These are phyloP conservation scores for Actinopyga echinites DNA, from an alignment of 53 echinoderm and acorn worm genomes.

Conservation along the genomic window DNA sequence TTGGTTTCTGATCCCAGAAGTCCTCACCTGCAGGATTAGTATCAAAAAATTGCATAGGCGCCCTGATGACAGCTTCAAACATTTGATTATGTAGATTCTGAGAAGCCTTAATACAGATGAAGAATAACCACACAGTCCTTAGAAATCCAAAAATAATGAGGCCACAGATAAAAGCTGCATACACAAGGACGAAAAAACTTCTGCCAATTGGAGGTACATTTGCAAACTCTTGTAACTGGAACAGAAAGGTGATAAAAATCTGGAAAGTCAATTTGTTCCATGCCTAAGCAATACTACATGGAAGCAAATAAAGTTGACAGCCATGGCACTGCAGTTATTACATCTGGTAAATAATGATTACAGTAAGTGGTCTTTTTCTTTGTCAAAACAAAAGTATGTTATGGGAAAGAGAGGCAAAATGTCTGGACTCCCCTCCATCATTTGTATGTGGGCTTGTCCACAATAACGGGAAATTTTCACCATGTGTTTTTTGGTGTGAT, in stretches of 20 bases:
- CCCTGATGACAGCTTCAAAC: constrained; percentile 63
- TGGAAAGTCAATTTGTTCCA: not conserved
- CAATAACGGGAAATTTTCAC: no score
- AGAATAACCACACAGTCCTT: constrained; percentile 57
- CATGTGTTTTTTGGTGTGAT: no score
- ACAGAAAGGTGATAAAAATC: not conserved
- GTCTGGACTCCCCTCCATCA: no score
- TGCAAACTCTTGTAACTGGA: constrained; percentile 42
- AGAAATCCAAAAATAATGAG: constrained; percentile 51
- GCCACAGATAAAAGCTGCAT: constrained; percentile 37
- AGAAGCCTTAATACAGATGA: constrained; percentile 51
- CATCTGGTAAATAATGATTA: no score
- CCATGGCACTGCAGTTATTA: no score
- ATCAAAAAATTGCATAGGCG: constrained; percentile 71
- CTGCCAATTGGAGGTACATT: constrained; percentile 37
- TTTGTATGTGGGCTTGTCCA: no score
- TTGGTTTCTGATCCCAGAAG: no score
- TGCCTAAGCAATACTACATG: no score
- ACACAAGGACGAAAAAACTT: constrained; percentile 33
- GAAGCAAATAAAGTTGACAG: no score
- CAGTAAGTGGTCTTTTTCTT: no score
- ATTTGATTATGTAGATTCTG: constrained; percentile 65
- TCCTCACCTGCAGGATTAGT: constrained; percentile 62
- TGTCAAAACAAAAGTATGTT: no score
- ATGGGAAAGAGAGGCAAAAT: no score